Evolutionary conservation across 2,888 invertebrate species (phyloP).

Genomic region (Tolmerus cingulatus): DNA sequence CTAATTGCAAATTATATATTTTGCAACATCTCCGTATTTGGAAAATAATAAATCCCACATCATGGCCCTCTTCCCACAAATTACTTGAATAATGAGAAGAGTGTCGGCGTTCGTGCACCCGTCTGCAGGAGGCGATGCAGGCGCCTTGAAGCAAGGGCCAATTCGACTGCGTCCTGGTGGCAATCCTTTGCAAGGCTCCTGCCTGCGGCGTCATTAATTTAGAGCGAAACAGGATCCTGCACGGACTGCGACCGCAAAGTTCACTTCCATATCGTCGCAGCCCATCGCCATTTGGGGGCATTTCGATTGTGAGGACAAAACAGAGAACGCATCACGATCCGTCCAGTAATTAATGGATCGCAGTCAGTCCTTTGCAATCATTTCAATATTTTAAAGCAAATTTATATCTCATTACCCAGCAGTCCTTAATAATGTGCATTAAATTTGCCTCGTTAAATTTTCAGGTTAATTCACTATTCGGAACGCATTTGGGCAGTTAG

Average conservation of each 20-base stretch:
- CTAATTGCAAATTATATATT: too few species aligned
- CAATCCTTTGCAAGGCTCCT: background rate
- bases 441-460: conserved; percentile 21
- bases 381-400: conserved; percentile 31
- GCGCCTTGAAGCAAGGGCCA: background rate
- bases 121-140: background rate
- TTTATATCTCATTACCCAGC: conserved; percentile 19
- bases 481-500: conserved; percentile 10
- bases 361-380: background rate
- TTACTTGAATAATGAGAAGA: background rate
- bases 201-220: background rate
- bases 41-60: background rate
- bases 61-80: background rate
- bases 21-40: too few species aligned
- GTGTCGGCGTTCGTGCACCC: background rate
- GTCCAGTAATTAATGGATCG: conserved; percentile 4
- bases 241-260: background rate
- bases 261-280: background rate
- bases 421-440: conserved; percentile 14
- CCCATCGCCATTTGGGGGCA: background rate
- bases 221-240: background rate
- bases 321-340: background rate
- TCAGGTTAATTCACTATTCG: background rate
- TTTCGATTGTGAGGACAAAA: background rate
- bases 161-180: background rate